Conservation (phyloP, 1,140 invertebrate genomes). For the Coptotermes formosanus region DNA sequence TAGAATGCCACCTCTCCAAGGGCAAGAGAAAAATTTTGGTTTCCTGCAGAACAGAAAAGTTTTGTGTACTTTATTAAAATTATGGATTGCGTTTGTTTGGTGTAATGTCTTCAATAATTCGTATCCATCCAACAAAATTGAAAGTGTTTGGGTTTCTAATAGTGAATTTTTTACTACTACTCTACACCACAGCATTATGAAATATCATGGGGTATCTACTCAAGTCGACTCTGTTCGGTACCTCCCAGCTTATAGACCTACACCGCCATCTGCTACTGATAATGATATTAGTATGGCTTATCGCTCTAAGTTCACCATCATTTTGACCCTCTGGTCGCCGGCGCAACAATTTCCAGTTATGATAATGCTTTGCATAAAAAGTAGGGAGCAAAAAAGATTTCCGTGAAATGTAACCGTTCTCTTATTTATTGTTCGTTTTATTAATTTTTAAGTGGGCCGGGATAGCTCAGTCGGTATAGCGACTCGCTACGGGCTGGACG, state of each 20-base stretch:
- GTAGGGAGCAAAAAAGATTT: neutral
- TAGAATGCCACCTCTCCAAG: too few species aligned
- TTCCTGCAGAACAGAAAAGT: neutral
- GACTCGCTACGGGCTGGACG: too few species aligned
- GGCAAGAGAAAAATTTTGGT: too few species aligned
- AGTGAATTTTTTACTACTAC: too few species aligned
- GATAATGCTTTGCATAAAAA: neutral
- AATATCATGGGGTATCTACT: neutral
- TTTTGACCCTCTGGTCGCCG: too few species aligned
- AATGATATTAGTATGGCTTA: neutral
- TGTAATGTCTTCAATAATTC: neutral
- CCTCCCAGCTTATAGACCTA: neutral
- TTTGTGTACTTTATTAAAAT: neutral
- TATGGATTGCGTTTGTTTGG: neutral
- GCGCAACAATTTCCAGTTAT: neutral
- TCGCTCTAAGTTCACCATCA: neutral
- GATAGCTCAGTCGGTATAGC: too few species aligned
- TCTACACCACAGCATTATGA: neutral
- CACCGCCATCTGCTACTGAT: neutral
- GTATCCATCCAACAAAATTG: neutral
- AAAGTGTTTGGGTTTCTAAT: neutral
- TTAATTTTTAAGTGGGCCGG: too few species aligned
- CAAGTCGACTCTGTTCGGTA: neutral
- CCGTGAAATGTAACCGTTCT: too few species aligned
- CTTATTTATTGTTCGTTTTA: too few species aligned